Evolutionary conservation across 2,797 vertebrate species (phyloP).

Genomic region (Gymnothorax reevesii): DNA sequence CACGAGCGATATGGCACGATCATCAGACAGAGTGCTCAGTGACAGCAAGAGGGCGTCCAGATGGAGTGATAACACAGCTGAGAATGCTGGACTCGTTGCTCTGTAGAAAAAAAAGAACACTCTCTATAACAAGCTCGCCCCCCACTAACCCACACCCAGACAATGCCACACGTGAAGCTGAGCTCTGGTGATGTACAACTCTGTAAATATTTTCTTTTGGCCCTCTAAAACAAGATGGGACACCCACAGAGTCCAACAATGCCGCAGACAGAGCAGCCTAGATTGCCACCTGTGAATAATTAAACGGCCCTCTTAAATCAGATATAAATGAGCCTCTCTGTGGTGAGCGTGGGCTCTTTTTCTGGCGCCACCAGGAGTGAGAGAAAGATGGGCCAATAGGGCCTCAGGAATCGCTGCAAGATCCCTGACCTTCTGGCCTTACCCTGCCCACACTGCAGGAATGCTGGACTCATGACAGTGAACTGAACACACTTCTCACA

Average conservation of each 20-base stretch:
- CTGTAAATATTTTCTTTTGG: constrained; percentile 42
- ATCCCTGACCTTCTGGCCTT: not conserved
- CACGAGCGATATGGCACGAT: not conserved
- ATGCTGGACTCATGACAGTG: not conserved
- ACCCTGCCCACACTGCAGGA: not conserved
- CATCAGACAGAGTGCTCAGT: not conserved
- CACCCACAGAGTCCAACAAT: constrained; percentile 34
- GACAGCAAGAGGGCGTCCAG: not conserved
- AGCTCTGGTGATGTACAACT: constrained; percentile 11
- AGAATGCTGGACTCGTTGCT: not conserved
- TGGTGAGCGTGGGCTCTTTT: not conserved
- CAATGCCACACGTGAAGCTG: not conserved
- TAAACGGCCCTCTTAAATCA: constrained; percentile 17
- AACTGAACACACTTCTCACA: not conserved
- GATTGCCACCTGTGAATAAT: constrained; percentile 32
- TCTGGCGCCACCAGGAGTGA: not conserved
- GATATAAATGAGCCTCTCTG: constrained; percentile 4
- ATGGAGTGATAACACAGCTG: constrained; percentile 11
- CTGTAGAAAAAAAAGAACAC: not conserved
- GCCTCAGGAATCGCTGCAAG: not conserved
- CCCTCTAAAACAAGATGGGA: constrained; percentile 33
- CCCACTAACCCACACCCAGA: not conserved
- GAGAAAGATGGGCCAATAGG: not conserved
- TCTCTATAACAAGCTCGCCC: not conserved
- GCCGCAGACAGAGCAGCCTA: constrained; percentile 31